Evolutionary conservation across 2,888 invertebrate genomes (phyloP).

Genomic region (Amphiduros pacificus): DNA sequence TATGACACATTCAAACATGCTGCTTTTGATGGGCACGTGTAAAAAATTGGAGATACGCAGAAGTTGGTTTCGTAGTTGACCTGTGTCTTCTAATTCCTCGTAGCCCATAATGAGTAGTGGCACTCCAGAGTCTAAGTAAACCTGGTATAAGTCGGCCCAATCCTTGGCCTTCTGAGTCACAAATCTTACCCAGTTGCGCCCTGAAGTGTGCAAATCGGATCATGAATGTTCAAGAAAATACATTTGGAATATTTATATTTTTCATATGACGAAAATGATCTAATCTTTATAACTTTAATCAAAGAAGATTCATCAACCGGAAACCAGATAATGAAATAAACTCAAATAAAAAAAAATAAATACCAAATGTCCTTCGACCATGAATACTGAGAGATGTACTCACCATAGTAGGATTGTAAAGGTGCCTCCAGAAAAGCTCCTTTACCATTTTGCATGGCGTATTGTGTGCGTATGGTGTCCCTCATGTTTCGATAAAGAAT

Average conservation of each 20-base stretch:
- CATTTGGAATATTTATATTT: too few relatives aligned
- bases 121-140: slow-evolving; percentile 1
- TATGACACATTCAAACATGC: slow-evolving; percentile 7
- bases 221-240: too few relatives aligned
- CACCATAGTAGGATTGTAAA: slow-evolving; percentile 12
- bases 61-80: slow-evolving; percentile 6
- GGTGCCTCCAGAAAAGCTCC: slow-evolving; percentile 14
- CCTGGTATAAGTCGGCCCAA: slow-evolving; percentile 9
- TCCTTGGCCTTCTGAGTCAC: neutral
- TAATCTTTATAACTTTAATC: too few relatives aligned
- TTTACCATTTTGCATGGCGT: slow-evolving; percentile 5
- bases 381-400: too few relatives aligned
- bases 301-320: neutral
- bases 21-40: slow-evolving; percentile 9
- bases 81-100: slow-evolving; percentile 10
- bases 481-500: slow-evolving; percentile 16
- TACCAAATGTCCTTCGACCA: too few relatives aligned
- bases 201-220: too few relatives aligned
- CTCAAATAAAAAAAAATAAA: too few relatives aligned
- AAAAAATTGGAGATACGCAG: slow-evolving; percentile 11
- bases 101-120: slow-evolving; percentile 15
- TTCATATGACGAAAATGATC: too few relatives aligned
- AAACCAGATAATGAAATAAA: neutral
- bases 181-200: slow-evolving; percentile 1
- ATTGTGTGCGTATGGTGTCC: slow-evolving; percentile 17